A percentile compares a stretch with the other conserved stretches of the same genome.
phyloP scores from a whole-genome alignment of 1,140 invertebrate genomes.

The Trachelipus rathkii region DNA sequence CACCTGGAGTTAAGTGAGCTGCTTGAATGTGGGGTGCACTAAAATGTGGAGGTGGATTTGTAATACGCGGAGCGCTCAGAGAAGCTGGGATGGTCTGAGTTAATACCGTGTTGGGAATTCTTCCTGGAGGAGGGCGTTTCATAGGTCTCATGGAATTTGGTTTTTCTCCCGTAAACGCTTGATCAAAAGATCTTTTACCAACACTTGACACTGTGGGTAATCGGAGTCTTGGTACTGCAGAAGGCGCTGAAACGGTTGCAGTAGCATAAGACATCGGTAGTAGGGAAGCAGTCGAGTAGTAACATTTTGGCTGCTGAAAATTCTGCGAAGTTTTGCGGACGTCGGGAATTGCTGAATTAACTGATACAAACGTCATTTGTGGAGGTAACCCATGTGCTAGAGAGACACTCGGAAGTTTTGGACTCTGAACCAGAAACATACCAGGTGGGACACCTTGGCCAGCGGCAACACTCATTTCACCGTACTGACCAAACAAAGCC shows the following conservation, averaged over 20 bases:
- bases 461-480: slow-evolving; percentile 33
- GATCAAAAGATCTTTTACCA: slow-evolving; percentile 54
- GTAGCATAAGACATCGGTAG: slow-evolving; percentile 34
- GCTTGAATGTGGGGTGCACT: not conserved
- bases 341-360: slow-evolving; percentile 47
- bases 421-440: slow-evolving; percentile 28
- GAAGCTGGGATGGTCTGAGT: not conserved
- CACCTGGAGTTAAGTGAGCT: not conserved
- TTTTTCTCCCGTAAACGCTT: slow-evolving; percentile 50
- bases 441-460: slow-evolving; percentile 12
- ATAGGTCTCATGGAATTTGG: slow-evolving; percentile 46
- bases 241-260: slow-evolving; percentile 46
- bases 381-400: slow-evolving; percentile 30
- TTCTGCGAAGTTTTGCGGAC: slow-evolving; percentile 27
- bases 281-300: slow-evolving; percentile 27
- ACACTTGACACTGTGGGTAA: slow-evolving; percentile 46
- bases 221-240: slow-evolving; percentile 34
- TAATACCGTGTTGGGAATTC: slow-evolving; percentile 6
- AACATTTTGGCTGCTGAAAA: slow-evolving; percentile 34
- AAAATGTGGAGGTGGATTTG: not conserved
- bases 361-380: slow-evolving; percentile 38
- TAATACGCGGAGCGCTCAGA: not conserved
- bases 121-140: slow-evolving; percentile 40
- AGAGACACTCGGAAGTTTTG: slow-evolving; percentile 14
- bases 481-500: slow-evolving; percentile 31